Evolutionary conservation across 2,797 vertebrate genomes (phyloP).

Genomic region (Margarornis squamiger): DNA sequence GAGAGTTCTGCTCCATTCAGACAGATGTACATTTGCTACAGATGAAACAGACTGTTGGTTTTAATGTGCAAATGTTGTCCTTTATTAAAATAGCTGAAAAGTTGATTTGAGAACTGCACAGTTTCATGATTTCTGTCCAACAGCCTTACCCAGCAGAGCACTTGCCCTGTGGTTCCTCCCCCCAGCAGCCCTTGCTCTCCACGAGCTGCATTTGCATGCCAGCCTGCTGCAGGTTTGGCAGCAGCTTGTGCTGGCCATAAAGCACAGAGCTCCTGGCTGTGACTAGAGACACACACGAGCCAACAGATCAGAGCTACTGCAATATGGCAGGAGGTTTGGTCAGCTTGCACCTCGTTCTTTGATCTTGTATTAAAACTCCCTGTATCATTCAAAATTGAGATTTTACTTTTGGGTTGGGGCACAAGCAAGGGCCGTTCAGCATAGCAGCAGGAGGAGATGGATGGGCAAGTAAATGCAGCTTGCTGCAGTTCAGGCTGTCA

Average conservation of each 20-base stretch:
- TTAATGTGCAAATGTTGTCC: neutral
- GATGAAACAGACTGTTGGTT: neutral
- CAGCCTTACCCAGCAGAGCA: neutral
- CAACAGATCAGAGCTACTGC: neutral
- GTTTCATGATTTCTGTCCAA: neutral
- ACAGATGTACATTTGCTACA: neutral
- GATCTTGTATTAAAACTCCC: neutral
- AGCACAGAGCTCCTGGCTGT: neutral
- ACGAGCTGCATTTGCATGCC: neutral
- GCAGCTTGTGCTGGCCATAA: neutral
- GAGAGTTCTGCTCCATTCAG: neutral
- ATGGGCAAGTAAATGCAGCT: neutral
- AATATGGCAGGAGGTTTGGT: neutral
- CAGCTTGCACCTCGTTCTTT: neutral
- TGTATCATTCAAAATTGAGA: neutral
- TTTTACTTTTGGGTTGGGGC: neutral
- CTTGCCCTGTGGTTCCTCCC: neutral
- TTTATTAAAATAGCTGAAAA: neutral
- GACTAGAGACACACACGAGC: neutral
- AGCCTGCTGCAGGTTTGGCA: neutral
- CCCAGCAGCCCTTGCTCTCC: neutral
- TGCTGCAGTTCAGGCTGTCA: neutral
- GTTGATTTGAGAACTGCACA: neutral
- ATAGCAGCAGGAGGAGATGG: neutral
- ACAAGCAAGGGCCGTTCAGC: neutral